Evolutionary conservation across 2,797 vertebrate species (phyloP).

Genomic region (Zalophus californianus): DNA sequence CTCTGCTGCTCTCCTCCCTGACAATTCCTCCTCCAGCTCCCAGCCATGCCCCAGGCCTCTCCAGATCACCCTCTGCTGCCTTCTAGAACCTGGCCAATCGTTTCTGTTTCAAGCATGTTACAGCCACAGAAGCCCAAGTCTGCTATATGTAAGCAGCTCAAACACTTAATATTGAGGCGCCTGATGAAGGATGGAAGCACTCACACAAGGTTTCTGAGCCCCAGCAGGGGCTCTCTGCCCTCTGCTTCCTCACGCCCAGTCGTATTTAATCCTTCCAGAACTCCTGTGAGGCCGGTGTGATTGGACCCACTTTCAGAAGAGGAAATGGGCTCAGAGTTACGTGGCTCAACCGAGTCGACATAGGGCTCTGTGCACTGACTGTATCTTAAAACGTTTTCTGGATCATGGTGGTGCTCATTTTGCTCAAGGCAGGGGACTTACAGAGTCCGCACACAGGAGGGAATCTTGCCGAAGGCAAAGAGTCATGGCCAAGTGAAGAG

Average conservation of each 20-base stretch:
- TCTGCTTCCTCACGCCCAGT: not conserved
- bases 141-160: accelerated
- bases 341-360: not conserved
- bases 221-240: too few relatives aligned
- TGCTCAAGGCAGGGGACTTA: not conserved
- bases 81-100: not conserved
- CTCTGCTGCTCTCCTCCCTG: not conserved
- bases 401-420: not conserved
- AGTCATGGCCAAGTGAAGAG: not conserved
- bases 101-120: not conserved
- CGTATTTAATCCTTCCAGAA: not conserved
- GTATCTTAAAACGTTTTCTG: not conserved
- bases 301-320: not conserved
- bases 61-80: not conserved
- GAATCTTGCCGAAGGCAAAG: not conserved
- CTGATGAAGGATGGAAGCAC: too few relatives aligned
- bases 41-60: not conserved
- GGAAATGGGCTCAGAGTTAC: not conserved
- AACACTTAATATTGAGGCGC: not conserved
- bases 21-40: not conserved
- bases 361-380: not conserved
- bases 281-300: not conserved
- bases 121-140: not conserved
- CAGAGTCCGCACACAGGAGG: not conserved
- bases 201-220: accelerated